Evolutionary conservation across 1,140 invertebrate genomes (phyloP).

Genomic region (Venturia canescens): DNA sequence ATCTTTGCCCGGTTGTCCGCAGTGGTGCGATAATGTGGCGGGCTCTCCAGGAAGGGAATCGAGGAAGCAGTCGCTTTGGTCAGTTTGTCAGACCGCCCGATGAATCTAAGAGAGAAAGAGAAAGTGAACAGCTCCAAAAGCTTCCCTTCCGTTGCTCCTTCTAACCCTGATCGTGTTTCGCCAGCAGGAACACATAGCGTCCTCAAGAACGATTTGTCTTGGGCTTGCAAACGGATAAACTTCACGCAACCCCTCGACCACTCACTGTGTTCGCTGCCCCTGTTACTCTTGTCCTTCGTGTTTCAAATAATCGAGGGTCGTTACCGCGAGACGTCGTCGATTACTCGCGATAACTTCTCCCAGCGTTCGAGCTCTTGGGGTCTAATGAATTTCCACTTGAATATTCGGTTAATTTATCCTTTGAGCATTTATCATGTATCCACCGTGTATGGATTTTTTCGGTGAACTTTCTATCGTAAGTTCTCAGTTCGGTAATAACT

Average conservation of each 20-base stretch:
- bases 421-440: neutral
- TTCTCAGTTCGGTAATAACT: neutral
- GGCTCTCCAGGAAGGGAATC: conserved; percentile 60
- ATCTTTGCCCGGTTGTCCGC: conserved; percentile 64
- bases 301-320: conserved; percentile 47
- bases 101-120: conserved; percentile 63
- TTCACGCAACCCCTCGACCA: conserved; percentile 61
- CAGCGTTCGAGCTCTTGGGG: conserved; percentile 13
- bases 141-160: conserved; percentile 40
- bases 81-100: conserved; percentile 72
- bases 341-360: conserved; percentile 42
- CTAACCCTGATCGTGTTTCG: conserved; percentile 56
- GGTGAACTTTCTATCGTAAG: neutral
- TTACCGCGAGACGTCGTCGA: conserved; percentile 46
- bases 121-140: conserved; percentile 49
- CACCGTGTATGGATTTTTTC: neutral
- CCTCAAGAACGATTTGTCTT: conserved; percentile 68
- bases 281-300: conserved; percentile 23
- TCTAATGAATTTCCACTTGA: conserved; percentile 42
- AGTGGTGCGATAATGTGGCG: conserved; percentile 73
- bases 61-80: conserved; percentile 65
- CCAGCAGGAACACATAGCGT: neutral
- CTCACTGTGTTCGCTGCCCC: conserved; percentile 4
- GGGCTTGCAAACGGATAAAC: conserved; percentile 70
- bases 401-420: conserved; percentile 6